A percentile compares a stretch with the other conserved stretches of the same genome.
phyloP scores from a whole-genome alignment of 1,140 invertebrate genomes.

The Diprion similis region DNA sequence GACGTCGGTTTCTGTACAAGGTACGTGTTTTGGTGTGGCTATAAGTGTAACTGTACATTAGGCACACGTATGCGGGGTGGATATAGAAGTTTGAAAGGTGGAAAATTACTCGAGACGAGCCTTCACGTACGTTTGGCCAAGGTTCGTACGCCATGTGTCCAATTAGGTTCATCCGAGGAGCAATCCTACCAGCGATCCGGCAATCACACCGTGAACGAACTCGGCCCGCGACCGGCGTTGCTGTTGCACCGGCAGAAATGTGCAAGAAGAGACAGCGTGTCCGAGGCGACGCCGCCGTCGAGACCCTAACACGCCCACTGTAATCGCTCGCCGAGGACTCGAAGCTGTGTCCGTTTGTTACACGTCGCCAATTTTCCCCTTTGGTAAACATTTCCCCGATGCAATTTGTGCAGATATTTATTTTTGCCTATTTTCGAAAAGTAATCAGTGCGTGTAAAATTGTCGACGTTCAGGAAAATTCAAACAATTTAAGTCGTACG shows the following conservation, averaged over 20 bases:
- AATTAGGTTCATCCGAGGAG: constrained; percentile 12
- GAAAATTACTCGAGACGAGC: constrained; percentile 9
- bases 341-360: not conserved
- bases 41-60: not conserved
- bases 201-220: constrained; percentile 10
- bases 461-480: too few species aligned
- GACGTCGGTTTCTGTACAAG: too few species aligned
- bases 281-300: not conserved
- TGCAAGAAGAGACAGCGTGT: not conserved
- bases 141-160: constrained; percentile 10
- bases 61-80: constrained; percentile 1
- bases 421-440: too few species aligned
- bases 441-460: too few species aligned
- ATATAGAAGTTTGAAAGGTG: constrained; percentile 7
- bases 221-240: not conserved
- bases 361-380: too few species aligned
- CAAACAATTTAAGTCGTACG: too few species aligned
- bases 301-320: not conserved
- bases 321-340: not conserved
- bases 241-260: not conserved
- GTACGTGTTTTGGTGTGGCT: not conserved
- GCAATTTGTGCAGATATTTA: too few species aligned
- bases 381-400: too few species aligned
- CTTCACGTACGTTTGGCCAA: constrained; percentile 12
- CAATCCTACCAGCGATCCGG: constrained; percentile 11